Evolutionary conservation across 1,140 invertebrate species (phyloP).

Genomic region (Idris sp.): DNA sequence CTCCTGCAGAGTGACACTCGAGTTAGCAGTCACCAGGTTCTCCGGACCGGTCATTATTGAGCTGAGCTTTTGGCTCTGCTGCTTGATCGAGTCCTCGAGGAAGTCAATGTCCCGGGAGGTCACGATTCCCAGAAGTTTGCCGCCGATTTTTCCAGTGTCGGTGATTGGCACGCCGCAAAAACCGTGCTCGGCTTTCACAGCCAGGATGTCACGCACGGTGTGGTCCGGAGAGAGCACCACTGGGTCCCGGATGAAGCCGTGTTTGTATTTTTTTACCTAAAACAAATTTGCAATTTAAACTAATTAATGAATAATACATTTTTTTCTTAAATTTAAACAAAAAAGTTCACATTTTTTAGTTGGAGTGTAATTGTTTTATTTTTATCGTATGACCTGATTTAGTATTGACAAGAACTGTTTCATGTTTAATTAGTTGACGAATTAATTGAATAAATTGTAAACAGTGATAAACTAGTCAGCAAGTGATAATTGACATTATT

Average conservation of each 20-base stretch:
- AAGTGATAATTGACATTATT: background rate
- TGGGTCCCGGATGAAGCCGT: conserved; percentile 98
- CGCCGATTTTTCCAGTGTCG: conserved; percentile 94
- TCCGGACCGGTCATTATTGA: conserved; percentile 94
- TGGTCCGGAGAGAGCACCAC: conserved; percentile 92
- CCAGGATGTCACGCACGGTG: conserved; percentile 92
- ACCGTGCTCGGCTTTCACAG: conserved; percentile 93
- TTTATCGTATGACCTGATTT: too few species aligned
- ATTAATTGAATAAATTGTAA: too few species aligned
- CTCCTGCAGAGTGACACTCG: conserved; percentile 93
- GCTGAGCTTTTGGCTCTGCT: conserved; percentile 81
- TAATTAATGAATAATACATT: too few species aligned
- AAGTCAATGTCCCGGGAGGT: conserved; percentile 99
- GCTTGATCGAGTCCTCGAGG: conserved; percentile 83
- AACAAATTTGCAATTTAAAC: too few species aligned
- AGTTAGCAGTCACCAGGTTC: conserved; percentile 92
- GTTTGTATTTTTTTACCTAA: conserved; percentile 98
- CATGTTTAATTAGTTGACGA: background rate
- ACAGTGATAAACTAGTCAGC: background rate
- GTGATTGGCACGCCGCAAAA: conserved; percentile 98
- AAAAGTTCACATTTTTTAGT: background rate
- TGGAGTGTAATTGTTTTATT: background rate
- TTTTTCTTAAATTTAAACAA: conserved; percentile 81
- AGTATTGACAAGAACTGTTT: background rate
- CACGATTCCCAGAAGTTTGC: conserved; percentile 95